phyloP scores from a whole-genome alignment of 1,140 invertebrate genomes.

The Tachypleus tridentatus region DNA sequence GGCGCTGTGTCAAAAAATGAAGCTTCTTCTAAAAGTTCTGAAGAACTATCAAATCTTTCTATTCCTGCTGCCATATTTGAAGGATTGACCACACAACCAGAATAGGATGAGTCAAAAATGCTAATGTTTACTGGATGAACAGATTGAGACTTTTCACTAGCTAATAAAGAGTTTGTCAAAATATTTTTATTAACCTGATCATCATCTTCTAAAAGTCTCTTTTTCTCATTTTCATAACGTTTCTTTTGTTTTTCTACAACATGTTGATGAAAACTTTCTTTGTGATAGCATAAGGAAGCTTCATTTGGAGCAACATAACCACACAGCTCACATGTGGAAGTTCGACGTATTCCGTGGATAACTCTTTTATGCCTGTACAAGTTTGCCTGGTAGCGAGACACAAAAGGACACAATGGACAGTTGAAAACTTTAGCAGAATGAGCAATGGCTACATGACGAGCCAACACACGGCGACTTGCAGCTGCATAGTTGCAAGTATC shows the following conservation, averaged over 20 bases:
- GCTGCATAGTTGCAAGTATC: slow-evolving; percentile 19
- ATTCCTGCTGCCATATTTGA: too few species aligned
- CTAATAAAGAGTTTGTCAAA: too few species aligned
- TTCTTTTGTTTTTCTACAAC: neutral
- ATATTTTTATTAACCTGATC: neutral
- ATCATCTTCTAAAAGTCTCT: neutral
- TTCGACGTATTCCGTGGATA: slow-evolving; percentile 16
- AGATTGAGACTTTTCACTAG: too few species aligned
- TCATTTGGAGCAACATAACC: neutral
- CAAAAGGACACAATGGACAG: slow-evolving; percentile 25
- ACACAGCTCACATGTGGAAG: slow-evolving; percentile 2
- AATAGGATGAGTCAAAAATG: neutral
- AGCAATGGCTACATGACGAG: slow-evolving; percentile 21
- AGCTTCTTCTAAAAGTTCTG: neutral
- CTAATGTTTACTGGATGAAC: neutral
- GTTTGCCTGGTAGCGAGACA: slow-evolving; percentile 19
- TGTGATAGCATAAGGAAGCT: neutral
- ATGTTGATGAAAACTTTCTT: neutral
- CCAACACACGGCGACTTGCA: slow-evolving; percentile 20
- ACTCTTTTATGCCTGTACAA: slow-evolving; percentile 18
- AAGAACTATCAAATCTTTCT: neutral
- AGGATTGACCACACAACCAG: slow-evolving; percentile 18
- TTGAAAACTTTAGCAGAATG: slow-evolving; percentile 21
- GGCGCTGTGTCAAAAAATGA: neutral
- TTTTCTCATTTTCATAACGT: slow-evolving; percentile 1